Evolutionary conservation across 2,888 invertebrate species (phyloP).

Genomic region (Zootermopsis nevadensis): DNA sequence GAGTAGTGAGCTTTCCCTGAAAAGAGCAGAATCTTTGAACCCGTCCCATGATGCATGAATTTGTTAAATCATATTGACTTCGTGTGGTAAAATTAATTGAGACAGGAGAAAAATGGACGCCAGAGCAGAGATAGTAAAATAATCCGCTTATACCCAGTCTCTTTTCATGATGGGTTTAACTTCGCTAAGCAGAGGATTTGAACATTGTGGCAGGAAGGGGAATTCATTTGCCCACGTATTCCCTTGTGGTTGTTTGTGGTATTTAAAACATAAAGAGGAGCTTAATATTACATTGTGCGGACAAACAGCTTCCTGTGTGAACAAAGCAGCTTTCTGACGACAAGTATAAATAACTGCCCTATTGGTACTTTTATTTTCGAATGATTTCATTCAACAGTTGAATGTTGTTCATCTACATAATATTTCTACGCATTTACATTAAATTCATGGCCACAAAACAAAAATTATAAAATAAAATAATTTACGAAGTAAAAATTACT

Average conservation of each 20-base stretch:
- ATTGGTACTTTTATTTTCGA: neutral
- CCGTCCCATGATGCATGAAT: neutral
- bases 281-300: conserved; percentile 40
- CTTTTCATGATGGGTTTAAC: conserved; percentile 44
- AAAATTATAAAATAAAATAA: neutral
- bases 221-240: conserved; percentile 38
- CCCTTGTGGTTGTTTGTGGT: conserved; percentile 39
- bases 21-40: too few species aligned
- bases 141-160: conserved; percentile 40
- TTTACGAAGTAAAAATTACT: neutral
- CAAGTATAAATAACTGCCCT: conserved; percentile 4
- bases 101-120: conserved; percentile 39
- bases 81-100: conserved; percentile 30
- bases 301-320: conserved; percentile 28
- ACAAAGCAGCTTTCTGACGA: neutral
- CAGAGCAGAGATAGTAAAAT: conserved; percentile 34
- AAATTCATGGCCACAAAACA: neutral
- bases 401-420: neutral
- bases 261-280: conserved; percentile 42
- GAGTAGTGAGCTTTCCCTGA: too few species aligned
- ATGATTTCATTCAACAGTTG: neutral
- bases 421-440: neutral
- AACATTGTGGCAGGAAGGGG: conserved; percentile 32
- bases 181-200: conserved; percentile 39
- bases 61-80: neutral